Base-by-base conservation (phyloP, 1,140 invertebrate genomes). In the Sitophilus oryzae region DNA sequence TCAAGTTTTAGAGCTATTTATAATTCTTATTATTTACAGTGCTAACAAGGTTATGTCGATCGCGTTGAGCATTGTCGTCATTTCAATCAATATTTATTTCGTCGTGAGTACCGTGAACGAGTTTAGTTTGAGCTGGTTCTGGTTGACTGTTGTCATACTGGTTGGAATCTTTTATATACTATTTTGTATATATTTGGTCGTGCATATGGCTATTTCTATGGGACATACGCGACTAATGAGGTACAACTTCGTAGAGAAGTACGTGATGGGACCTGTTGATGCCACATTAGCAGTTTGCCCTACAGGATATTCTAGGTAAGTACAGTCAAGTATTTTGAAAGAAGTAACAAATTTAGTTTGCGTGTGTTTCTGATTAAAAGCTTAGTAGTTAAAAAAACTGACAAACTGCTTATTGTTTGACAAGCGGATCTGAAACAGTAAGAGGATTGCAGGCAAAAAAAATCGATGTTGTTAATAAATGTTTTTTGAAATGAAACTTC, bases 81-180 rank as follows among this genome's bases (percentile, higher is more conserved):
- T 93, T 64, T 69, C 66, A 9, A 91, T 94, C 58, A 93, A 94
- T 67, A 76, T 91, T 41, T 92, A 83, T 67, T 91, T 93, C 70
- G 85, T 92, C 2, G 72, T 80, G 15, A 71, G 76, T 18, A 84
- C 81, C 59, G 78, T 87, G 0, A 66, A 77, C 9, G 60, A 73
- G 1, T 64, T 60, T 8, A 25, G 66, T 9, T 73, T 81, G 1
- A 56, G 73, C 36, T 82, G 80, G 72, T 73, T 56, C 57, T 76
- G 56, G 58, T 77, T 80, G 45, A 60, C 80, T 0, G 50, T 72
- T 20, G 74, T 89, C 23, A 67, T 73, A 11, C 64, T 88, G 16
- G 77, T 82, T 60, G 78, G 78, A 5, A 59, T 83, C 36, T 71
- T 82, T 34, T 91, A 91, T 68, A 68, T 90, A 20, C 41, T 79